These are phyloP conservation scores for Centropus bengalensis DNA, from an alignment of 2,113 vertebrate genomes.

Conservation along the genomic window DNA sequence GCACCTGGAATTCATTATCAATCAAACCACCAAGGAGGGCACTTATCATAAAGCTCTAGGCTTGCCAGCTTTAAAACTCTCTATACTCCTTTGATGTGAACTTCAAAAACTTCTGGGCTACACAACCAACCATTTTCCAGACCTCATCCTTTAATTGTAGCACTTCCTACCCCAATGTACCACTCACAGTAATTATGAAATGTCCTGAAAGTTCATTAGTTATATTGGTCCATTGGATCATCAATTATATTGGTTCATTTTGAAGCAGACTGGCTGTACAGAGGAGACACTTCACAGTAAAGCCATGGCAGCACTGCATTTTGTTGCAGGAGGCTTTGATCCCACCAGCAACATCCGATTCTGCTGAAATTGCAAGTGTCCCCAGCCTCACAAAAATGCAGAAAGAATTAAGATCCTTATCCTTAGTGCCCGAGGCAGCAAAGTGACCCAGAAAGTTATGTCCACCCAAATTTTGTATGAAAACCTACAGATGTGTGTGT, in stretches of 20 bases:
- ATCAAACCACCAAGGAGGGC: slow-evolving; percentile 21
- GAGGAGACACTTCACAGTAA: neutral
- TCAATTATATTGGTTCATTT: neutral
- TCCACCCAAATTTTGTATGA: neutral
- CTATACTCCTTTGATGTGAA: slow-evolving; percentile 18
- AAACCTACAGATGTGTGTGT: neutral
- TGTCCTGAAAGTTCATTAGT: neutral
- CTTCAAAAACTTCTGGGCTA: slow-evolving; percentile 4
- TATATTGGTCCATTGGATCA: neutral
- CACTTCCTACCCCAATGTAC: neutral
- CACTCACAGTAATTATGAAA: neutral
- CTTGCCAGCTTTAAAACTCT: slow-evolving; percentile 32
- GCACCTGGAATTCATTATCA: slow-evolving; percentile 39
- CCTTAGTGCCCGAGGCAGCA: neutral
- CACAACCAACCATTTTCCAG: neutral
- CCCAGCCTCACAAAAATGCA: rapidly evolving
- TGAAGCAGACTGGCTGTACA: neutral
- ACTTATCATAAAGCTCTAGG: neutral
- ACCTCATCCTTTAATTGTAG: slow-evolving; percentile 8
- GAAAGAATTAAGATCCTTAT: neutral
- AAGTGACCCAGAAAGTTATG: neutral
- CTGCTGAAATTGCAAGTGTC: neutral
- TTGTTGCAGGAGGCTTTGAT: neutral
- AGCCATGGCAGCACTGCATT: rapidly evolving
- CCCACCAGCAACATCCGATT: neutral